Conservation (phyloP, 2,113 vertebrate genomes). For the Alosa alosa region DNA sequence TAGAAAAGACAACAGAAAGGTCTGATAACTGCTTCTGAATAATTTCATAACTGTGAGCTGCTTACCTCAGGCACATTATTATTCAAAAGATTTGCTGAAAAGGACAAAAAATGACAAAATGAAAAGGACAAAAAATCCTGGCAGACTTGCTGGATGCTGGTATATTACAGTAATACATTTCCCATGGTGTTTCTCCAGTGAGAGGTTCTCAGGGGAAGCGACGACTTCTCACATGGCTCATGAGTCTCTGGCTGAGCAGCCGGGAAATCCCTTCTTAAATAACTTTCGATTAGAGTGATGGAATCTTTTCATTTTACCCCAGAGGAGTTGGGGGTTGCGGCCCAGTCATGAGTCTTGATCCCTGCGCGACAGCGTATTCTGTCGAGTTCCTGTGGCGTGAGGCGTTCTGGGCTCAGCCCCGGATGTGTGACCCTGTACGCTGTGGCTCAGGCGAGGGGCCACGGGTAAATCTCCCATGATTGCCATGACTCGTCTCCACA, state of each 20-base stretch:
- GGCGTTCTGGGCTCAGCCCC: not conserved
- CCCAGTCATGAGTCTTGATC: not conserved
- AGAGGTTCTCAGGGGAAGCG: not conserved
- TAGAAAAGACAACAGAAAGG: not conserved
- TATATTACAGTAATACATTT: not conserved
- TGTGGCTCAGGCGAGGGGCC: not conserved
- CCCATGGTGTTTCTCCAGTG: not conserved
- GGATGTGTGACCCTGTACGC: slow-evolving; percentile 3
- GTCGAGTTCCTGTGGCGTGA: not conserved
- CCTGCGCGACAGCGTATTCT: not conserved
- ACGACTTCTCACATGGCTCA: not conserved
- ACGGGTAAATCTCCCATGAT: not conserved
- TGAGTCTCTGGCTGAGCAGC: not conserved
- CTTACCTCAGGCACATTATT: not conserved
- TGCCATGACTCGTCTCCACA: not conserved
- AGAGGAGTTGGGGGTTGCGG: not conserved
- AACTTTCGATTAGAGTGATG: not conserved
- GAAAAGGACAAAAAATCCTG: not conserved
- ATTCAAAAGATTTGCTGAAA: not conserved
- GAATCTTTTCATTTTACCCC: not conserved
- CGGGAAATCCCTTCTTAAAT: not conserved
- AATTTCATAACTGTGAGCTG: not conserved
- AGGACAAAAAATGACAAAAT: not conserved
- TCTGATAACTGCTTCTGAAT: not conserved
- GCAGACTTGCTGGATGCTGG: not conserved